phyloP scores from a whole-genome alignment of 2,888 invertebrate genomes.

The Himalopsyche kuldschensis region DNA sequence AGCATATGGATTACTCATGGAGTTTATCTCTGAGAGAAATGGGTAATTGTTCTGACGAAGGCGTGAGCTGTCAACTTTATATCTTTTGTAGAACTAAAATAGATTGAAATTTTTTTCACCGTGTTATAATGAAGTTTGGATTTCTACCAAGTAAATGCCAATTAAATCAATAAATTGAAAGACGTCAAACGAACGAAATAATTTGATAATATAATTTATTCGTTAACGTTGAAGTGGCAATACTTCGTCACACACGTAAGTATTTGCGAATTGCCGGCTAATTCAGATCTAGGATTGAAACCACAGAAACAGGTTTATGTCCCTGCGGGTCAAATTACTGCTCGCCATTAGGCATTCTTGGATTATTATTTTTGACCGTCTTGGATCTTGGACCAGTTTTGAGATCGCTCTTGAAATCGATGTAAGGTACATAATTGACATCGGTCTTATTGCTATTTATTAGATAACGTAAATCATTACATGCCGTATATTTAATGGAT shows the following conservation, averaged over 20 bases:
- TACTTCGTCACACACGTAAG: background rate
- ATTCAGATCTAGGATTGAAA: slow-evolving; percentile 18
- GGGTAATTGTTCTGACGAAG: too few relatives aligned
- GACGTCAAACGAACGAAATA: too few relatives aligned
- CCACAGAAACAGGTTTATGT: slow-evolving; percentile 7
- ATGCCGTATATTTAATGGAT: background rate
- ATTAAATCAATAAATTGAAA: too few relatives aligned
- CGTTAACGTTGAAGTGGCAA: background rate
- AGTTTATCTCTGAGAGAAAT: too few relatives aligned
- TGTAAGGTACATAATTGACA: background rate
- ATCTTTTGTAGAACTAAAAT: too few relatives aligned
- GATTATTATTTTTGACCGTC: background rate
- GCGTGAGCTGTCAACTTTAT: too few relatives aligned
- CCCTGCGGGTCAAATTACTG: slow-evolving; percentile 14
- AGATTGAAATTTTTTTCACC: too few relatives aligned
- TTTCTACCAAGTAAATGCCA: too few relatives aligned
- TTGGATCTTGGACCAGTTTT: background rate
- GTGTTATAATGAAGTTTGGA: too few relatives aligned
- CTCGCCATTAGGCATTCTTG: background rate
- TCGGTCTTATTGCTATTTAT: background rate
- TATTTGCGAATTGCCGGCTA: background rate
- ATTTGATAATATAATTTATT: too few relatives aligned
- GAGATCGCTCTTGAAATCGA: background rate
- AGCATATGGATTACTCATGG: too few relatives aligned
- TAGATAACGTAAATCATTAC: background rate